Base-by-base conservation (phyloP, 2,797 vertebrate species). In the Hyperoplus immaculatus region DNA sequence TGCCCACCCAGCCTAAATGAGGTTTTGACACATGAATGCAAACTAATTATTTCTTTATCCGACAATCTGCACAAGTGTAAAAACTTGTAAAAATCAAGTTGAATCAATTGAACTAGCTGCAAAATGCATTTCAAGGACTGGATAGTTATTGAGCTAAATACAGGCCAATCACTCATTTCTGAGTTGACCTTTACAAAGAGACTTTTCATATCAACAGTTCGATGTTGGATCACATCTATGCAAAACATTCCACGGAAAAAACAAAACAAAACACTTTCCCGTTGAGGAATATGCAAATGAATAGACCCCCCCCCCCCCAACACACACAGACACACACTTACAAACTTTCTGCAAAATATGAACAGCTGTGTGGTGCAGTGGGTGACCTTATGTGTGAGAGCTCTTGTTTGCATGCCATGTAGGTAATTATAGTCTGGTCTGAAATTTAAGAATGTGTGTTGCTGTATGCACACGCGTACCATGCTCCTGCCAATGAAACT, bases 401-500 rank as follows among this genome's bases (percentile, higher is more conserved):
- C 66, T 67, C 87, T 86, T 88, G 86, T 90, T 86, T 90, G 89
- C 88, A 87, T 90, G 82, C 85, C 82, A 66, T 54, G 59, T 13
- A 75, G 82, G 68, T 93, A 94, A 91, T 89, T 86, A 90, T 93
- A 91, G 90, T 77, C 71, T 16, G 14, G 46, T 68, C 83, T 86
- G 85, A 86, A 82, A 87, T 67, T 41, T 77, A 77, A 59, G 85
- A 83, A 75, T 64, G 77, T 36, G 55, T 73, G 81, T 77, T 56
- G 67, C 72, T 62, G 65, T 68, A 47, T 60, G 78, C 72, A 75
- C 82, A 77, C 38, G 29, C 68, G 64, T 72, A 65, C 74, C 56
- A 60, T 58, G 63, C 69, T 61, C 8, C 47, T 66, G 42, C 55
- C 56, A 69, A 13, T 58, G 54, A 64, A 59, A 7, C 12, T 55